Base-by-base conservation (phyloP, 1,140 invertebrate species). In the Leptinotarsa lineolata region DNA sequence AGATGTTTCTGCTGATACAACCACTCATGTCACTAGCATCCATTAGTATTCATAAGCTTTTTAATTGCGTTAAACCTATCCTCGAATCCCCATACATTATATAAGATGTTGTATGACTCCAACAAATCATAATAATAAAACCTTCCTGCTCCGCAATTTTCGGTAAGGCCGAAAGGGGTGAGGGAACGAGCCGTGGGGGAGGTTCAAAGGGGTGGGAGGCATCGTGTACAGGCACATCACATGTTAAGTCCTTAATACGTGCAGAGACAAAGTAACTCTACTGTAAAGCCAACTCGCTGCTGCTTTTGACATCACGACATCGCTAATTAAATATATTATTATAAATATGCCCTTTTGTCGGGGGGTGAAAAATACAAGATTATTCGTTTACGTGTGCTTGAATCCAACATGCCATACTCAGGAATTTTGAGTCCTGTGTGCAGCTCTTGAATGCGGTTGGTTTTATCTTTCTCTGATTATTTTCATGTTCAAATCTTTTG, bases 271-370 rank as follows among this genome's bases (percentile, higher is more conserved):
- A 79, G 78, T 79, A 79, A 80, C 78, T 80, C 76, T 79, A 80
- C 71, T 78, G 79, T 80, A 77, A 80, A 80, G 77, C 77, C 71
- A 60, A 72, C 70, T 74, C 72, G 68, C 54, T 70, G 70, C 73
- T 80, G 79, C 76, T 79, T 79, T 80, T 80, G 79, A 80, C 79
- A 75, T 77, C 73, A 67, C 77, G 76, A 78, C 79, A 76, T 78
- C 73, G 70, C 77, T 80, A 80, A 79, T 80, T 80, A 79, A 79
- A 80, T 78, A 80, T 80, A 80, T 80, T 80, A 80, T 80, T 79
- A 80, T 80, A 79, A 80, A 79, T 80, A 79, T 75, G 76, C 22
- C 72, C 69, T 68, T 77, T 66, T 74, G 72, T 72, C 18, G 72
- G 72, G 63, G 44, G 70, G 69, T 66, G 71, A 72, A 72, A 72